Base-by-base conservation (phyloP, 2,113 vertebrate species). In the Toxostoma redivivum region DNA sequence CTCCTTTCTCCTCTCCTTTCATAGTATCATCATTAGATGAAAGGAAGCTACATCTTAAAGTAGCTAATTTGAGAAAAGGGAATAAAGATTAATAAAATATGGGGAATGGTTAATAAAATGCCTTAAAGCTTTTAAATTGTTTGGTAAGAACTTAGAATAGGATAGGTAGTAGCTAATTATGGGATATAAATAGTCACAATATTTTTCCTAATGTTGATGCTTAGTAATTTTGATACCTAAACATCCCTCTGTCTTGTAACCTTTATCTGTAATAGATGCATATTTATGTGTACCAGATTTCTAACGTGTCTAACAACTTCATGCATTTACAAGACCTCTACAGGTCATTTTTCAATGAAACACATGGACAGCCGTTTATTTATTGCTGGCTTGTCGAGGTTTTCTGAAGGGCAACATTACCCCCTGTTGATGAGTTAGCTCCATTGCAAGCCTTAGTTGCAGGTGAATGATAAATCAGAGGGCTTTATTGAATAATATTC, bases 271-370 rank as follows among this genome's bases (percentile, higher is more conserved):
- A 76, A 82, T 35, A 45, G 0, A 0, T 10, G 15, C 10, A 44
- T 1, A 0, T 66, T 53, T 47, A 28, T 13, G 10, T 58, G 24
- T 50, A 62, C 54, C 12, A 33, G 11, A 28, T 44, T 92, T 82
- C 38, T 74, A 37, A 56, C 0, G 3, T 20, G 14, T 42, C 40
- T 50, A 30, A 38, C 6, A 19, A 5, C 0, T 0, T 33, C 60
- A 35, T 9, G 24, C 35, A 25, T 28, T 80, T 80, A 30, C 27
- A 6, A 24, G 15, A 56, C 16, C 11, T 45, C 51, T 38, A 15
- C 33, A 45, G 28, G 25, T 74, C 0, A 3, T 74, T 79, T 93
- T 74, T 69, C 8, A 80, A 25, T 40, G 27, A 60, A 87, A 79
- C 6, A 47, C 35, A 3, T 1, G 0, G 16, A 30, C 35, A 62